Base-by-base conservation (phyloP, 2,888 invertebrate species). In the Scrobipalpa atriplicella region DNA sequence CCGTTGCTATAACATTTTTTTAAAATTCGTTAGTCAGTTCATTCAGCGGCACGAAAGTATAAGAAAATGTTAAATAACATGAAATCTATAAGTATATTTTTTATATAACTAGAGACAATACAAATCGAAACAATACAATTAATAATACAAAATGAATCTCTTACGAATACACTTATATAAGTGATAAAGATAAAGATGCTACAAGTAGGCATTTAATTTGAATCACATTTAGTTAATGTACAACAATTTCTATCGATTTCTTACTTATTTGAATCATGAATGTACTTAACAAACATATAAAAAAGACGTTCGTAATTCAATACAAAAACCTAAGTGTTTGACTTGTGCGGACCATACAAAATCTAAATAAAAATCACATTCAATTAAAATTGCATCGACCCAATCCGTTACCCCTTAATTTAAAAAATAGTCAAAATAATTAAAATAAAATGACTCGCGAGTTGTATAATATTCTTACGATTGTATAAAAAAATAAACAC, bases 331-430 rank as follows among this genome's bases (percentile, higher is more conserved):
- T n/a, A 13, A n/a, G 36, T 58, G 21, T 38, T 58, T 16, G 19
- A 43, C 65, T 66, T 67, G 62, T 65, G 36, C 47, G 60, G 18
- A 65, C 43, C 62, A 38, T 58, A 58, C 54, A 52, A 67, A 65
- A 65, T 69, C 62, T 67, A 69, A 70, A 68, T 66, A 36, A 68
- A 64, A 71, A 69, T 60, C 39, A 69, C 52, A 66, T 38, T 64
- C 69, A 74, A 70, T 71, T 74, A 78, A 73, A 77, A 83, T 84
- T 84, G 83, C 83, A 81, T 81, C 79, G 67, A 70, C 78, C 82
- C 78, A 77, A 73, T 69, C 70, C 72, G 62, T 21, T 70, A 68
- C 65, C 41, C 41, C 61, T 21, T 21, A 56, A 21, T 63, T 68
- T 68, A 67, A 67, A 63, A 51, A 73, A 72, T 68, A 58, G 74